Conservation (phyloP, 2,888 invertebrate species). For the Lasioglossum vierecki region DNA sequence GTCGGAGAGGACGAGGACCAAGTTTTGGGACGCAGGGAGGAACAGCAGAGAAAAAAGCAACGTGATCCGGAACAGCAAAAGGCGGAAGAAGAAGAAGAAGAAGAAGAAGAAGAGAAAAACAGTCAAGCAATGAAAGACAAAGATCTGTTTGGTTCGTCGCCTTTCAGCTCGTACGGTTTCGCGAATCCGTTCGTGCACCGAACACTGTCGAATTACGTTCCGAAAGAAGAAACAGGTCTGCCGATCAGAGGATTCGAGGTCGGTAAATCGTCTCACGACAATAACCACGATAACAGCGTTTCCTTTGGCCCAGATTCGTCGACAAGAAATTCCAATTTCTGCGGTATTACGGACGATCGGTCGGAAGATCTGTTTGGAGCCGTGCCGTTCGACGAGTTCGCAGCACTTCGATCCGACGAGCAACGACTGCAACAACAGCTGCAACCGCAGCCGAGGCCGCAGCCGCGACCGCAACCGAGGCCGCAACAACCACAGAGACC, state of each 20-base stretch:
- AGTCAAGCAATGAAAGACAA: constrained; percentile 61
- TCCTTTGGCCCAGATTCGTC: background rate
- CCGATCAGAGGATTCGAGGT: background rate
- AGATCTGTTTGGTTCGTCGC: constrained; percentile 83
- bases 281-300: background rate
- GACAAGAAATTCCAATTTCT: background rate
- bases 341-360: background rate
- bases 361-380: constrained; percentile 82
- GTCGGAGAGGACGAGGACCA: background rate
- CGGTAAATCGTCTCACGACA: background rate
- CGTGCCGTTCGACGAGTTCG: constrained; percentile 81
- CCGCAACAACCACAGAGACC: constrained; percentile 8
- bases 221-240: background rate
- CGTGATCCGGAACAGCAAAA: background rate
- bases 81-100: background rate
- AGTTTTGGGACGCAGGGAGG: background rate
- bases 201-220: background rate
- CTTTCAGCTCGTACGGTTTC: constrained; percentile 79
- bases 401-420: constrained; percentile 70
- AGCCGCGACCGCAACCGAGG: background rate
- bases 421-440: constrained; percentile 74
- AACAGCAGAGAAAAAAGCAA: background rate
- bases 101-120: background rate
- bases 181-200: constrained; percentile 79
- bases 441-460: background rate